A percentile compares a stretch with the other conserved stretches of the same genome.
Evolutionary conservation across 1,140 invertebrate genomes (phyloP).

Genomic region (Monomorium pharaonis): DNA sequence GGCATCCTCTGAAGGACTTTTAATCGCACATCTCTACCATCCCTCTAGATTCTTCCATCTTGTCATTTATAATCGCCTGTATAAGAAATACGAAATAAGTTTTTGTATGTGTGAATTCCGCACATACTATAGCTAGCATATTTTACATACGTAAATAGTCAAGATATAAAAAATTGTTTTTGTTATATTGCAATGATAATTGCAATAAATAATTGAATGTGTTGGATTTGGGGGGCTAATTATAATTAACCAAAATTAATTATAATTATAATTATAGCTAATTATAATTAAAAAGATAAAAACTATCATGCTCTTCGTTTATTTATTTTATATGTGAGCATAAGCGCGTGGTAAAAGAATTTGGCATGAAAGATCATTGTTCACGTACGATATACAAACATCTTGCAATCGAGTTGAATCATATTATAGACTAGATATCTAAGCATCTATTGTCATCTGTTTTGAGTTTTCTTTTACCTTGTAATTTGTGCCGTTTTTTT

Average conservation of each 20-base stretch:
- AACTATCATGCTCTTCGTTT: too few relatives aligned
- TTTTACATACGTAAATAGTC: not conserved
- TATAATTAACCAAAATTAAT: too few relatives aligned
- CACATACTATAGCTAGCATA: not conserved
- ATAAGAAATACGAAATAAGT: constrained; percentile 63
- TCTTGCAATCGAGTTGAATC: constrained; percentile 12
- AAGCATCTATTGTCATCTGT: constrained; percentile 63
- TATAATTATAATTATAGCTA: too few relatives aligned
- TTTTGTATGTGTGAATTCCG: not conserved
- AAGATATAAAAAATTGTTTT: not conserved
- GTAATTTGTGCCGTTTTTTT: constrained; percentile 20
- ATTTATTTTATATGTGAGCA: too few relatives aligned
- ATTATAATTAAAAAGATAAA: not conserved
- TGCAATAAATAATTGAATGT: not conserved
- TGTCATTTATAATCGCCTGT: constrained; percentile 77
- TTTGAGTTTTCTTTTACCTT: constrained; percentile 51
- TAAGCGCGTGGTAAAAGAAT: constrained; percentile 30
- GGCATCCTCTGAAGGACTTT: constrained; percentile 79
- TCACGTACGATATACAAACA: constrained; percentile 9
- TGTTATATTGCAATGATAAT: not conserved
- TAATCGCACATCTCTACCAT: constrained; percentile 71
- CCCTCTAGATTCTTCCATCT: constrained; percentile 59
- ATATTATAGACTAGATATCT: not conserved
- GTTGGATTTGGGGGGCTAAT: not conserved
- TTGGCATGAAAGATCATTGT: constrained; percentile 61